Evolutionary conservation across 2,888 invertebrate species (phyloP).

Genomic region (Mythimna ferrago): DNA sequence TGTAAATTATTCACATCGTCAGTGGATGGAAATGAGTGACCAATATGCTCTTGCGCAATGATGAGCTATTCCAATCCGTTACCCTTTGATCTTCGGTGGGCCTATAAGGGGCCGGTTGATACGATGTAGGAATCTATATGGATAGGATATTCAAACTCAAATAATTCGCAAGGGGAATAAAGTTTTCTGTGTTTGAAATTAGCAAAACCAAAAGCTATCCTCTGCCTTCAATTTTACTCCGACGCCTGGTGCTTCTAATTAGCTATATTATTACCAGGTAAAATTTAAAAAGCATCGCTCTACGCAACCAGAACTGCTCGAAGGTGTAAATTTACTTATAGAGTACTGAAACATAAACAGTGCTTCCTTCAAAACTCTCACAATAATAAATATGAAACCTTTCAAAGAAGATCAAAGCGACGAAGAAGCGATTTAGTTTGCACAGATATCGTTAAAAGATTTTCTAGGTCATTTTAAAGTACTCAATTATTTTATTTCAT

Average conservation of each 20-base stretch:
- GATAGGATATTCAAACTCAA: not conserved
- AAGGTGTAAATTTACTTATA: slow-evolving; percentile 30
- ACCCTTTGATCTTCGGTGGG: not conserved
- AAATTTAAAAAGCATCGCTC: slow-evolving; percentile 5
- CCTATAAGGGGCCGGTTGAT: not conserved
- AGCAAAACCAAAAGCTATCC: not conserved
- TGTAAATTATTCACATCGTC: slow-evolving; percentile 1
- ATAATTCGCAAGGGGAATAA: not conserved
- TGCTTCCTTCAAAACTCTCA: slow-evolving; percentile 31
- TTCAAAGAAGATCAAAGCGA: slow-evolving; percentile 56
- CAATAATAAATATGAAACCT: slow-evolving; percentile 41
- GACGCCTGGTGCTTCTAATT: not conserved
- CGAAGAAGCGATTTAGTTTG: slow-evolving; percentile 39
- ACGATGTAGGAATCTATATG: not conserved
- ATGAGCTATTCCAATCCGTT: not conserved
- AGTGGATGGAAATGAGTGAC: not conserved
- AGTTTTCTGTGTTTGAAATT: not conserved
- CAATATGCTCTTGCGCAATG: not conserved
- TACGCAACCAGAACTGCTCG: not conserved
- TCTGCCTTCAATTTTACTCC: not conserved
- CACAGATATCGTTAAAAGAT: slow-evolving; percentile 45
- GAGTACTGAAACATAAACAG: slow-evolving; percentile 34
- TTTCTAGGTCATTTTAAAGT: slow-evolving; percentile 55
- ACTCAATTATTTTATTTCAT: slow-evolving; percentile 45
- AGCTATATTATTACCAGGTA: not conserved